A percentile compares a stretch with the other conserved stretches of the same genome.
Evolutionary conservation across 2,888 invertebrate species (phyloP).

Genomic region (Muschampia staudingeri): DNA sequence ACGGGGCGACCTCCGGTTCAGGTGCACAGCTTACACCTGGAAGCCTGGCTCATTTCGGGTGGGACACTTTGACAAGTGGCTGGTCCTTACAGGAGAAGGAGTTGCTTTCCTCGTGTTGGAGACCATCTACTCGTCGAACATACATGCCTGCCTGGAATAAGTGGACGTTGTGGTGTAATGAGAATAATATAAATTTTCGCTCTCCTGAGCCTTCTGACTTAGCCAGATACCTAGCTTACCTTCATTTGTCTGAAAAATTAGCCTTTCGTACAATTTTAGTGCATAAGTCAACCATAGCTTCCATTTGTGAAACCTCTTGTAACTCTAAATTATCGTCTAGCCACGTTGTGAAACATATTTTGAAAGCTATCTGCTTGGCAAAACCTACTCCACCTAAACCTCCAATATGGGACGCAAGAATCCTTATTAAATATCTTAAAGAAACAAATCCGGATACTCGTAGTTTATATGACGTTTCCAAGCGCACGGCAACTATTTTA

Average conservation of each 20-base stretch:
- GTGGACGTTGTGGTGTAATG: conserved; percentile 49
- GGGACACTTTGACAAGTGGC: conserved; percentile 46
- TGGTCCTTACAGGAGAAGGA: conserved; percentile 53
- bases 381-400: conserved; percentile 45
- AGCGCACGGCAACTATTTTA: conserved; percentile 50
- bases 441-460: conserved; percentile 18
- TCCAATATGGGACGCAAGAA: conserved; percentile 59
- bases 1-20: conserved; percentile 49
- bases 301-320: conserved; percentile 54
- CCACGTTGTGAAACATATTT: conserved; percentile 46
- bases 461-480: conserved; percentile 56
- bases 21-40: conserved; percentile 48
- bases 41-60: conserved; percentile 61
- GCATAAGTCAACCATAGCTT: conserved; percentile 63
- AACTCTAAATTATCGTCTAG: conserved; percentile 19
- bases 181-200: conserved; percentile 31
- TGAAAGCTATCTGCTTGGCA: conserved; percentile 43
- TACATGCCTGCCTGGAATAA: conserved; percentile 52
- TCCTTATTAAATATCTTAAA: conserved; percentile 44
- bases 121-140: conserved; percentile 56
- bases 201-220: conserved; percentile 41
- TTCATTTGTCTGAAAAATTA: conserved; percentile 49
- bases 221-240: conserved; percentile 55
- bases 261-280: conserved; percentile 62
- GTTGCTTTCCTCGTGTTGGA: conserved; percentile 52